Evolutionary conservation across 1,140 invertebrate genomes (phyloP).

Genomic region (Drosophila pseudoananassae): DNA sequence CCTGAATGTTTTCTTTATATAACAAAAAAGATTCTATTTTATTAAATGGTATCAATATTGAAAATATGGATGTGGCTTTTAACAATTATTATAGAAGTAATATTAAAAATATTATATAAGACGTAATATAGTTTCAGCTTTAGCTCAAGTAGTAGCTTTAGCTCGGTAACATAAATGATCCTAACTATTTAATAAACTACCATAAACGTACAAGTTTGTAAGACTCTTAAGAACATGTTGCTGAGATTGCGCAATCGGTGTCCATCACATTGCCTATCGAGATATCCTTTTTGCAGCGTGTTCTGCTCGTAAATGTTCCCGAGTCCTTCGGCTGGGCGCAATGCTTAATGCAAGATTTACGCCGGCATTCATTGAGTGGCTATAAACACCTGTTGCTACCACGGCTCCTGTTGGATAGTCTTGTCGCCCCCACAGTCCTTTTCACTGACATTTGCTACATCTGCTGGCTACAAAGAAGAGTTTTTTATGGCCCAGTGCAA

Average conservation of each 20-base stretch:
- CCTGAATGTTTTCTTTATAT: too few relatives aligned
- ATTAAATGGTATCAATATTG: too few relatives aligned
- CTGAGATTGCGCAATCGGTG: constrained; percentile 52
- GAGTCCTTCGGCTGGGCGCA: constrained; percentile 32
- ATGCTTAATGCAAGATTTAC: constrained; percentile 75
- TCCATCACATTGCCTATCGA: neutral
- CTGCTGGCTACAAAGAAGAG: constrained; percentile 54
- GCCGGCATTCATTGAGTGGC: constrained; percentile 73
- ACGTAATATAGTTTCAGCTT: too few relatives aligned
- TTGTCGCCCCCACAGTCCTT: neutral
- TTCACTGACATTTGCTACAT: constrained; percentile 33
- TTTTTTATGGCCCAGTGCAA: constrained; percentile 49
- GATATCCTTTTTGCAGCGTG: neutral
- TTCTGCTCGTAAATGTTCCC: constrained; percentile 46
- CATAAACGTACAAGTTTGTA: too few relatives aligned
- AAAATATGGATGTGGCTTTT: too few relatives aligned
- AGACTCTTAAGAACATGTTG: constrained; percentile 52
- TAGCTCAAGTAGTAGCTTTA: too few relatives aligned
- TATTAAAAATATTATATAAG: too few relatives aligned
- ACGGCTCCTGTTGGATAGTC: constrained; percentile 29
- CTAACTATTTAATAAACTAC: too few relatives aligned
- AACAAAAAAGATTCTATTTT: too few relatives aligned
- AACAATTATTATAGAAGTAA: too few relatives aligned
- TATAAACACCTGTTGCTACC: constrained; percentile 69
- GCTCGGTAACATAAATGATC: too few relatives aligned